phyloP scores from a whole-genome alignment of 92 coral and sea anemone species.

The Porites rus region DNA sequence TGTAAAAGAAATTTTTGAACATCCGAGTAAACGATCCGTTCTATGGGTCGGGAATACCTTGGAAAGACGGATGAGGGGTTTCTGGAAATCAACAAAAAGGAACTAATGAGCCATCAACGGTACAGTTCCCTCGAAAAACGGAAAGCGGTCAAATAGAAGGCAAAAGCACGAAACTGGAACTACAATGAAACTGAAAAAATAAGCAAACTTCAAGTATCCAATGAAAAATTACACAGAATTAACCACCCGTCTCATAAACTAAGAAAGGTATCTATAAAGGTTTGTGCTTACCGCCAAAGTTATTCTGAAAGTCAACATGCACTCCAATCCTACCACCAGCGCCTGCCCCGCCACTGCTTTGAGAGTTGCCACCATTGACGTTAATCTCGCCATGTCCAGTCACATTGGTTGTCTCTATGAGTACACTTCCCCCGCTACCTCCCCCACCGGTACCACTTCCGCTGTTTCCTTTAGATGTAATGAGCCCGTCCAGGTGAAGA shows the following conservation, averaged over 20 bases:
- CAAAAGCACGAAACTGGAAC: no score
- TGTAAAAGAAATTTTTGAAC: no score
- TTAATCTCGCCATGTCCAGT: slow-evolving; percentile 97
- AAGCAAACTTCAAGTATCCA: no score
- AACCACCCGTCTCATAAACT: background rate
- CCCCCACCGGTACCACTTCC: slow-evolving; percentile 70
- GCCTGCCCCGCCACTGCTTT: slow-evolving; percentile 79
- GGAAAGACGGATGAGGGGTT: no score
- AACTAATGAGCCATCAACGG: no score
- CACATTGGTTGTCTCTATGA: slow-evolving; percentile 88
- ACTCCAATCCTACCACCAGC: slow-evolving; percentile 96
- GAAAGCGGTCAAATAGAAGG: no score
- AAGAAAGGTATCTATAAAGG: background rate
- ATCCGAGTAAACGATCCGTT: no score
- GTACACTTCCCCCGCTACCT: slow-evolving; percentile 97
- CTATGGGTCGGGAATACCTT: no score
- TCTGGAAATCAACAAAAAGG: no score
- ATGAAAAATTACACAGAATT: no score
- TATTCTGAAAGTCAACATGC: slow-evolving; percentile 95
- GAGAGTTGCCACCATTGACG: slow-evolving; percentile 87
- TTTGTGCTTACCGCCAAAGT: slow-evolving; percentile 81
- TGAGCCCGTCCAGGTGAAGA: slow-evolving; percentile 86
- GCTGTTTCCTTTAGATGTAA: slow-evolving; percentile 84
- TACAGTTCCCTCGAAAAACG: no score
- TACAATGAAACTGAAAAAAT: no score